Percentiles rank a stretch among this genome's conserved stretches.
These are phyloP conservation scores for western clawed frog (Xenopus tropicalis) DNA, from an alignment of 2,113 vertebrate genomes.

Conservation along the genomic window UCB_Xtro_10.0 CM004452.2:49090001-49090500, in stretches of 20 bases:
- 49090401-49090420: no score
- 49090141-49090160: conserved; percentile 56
- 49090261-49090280: conserved; percentile 55
- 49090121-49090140: conserved; percentile 49
- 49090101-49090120: conserved; percentile 63
- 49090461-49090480: no score
- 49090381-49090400: no score
- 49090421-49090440: no score
- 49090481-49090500: no score
- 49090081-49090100: conserved; percentile 50
- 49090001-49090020: conserved; percentile 81
- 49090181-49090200: conserved; percentile 65
- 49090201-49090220: conserved; percentile 59
- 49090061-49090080: conserved; percentile 54
- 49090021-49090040: conserved; percentile 75
- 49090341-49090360: conserved; percentile 49
- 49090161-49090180: conserved; percentile 68
- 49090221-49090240: conserved; percentile 50
- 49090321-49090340: conserved; percentile 63
- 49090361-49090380: no score
- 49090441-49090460: no score
- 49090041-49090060: conserved; percentile 59
- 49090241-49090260: conserved; percentile 39
- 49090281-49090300: conserved; percentile 53
- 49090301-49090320: conserved; percentile 35